A percentile compares a stretch with the other conserved stretches of the same genome.
Evolutionary conservation across 2,113 vertebrate species (phyloP).

Genomic region (Triplophysa siluroides): DNA sequence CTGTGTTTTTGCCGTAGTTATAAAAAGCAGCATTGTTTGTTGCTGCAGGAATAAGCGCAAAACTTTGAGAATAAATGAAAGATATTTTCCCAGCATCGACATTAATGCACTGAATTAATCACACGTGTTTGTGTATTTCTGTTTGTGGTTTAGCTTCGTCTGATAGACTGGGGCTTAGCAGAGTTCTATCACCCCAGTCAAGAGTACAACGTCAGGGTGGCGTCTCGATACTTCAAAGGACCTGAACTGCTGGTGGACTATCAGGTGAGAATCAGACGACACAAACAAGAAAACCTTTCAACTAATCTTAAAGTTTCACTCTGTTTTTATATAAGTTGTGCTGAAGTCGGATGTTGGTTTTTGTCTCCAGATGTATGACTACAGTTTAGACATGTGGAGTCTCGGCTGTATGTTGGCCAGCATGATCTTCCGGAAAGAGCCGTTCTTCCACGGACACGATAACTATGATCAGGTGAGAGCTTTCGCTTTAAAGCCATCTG

Average conservation of each 20-base stretch:
- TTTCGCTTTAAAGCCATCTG: neutral
- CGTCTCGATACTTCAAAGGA: constrained; percentile 71
- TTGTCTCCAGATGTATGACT: constrained; percentile 69
- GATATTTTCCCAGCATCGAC: neutral
- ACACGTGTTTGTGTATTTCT: neutral
- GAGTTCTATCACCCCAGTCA: constrained; percentile 72
- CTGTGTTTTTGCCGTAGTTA: neutral
- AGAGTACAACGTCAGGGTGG: constrained; percentile 72
- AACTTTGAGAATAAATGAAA: too few relatives aligned
- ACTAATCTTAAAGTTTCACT: too few relatives aligned
- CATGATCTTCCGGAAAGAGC: constrained; percentile 72
- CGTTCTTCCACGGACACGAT: constrained; percentile 71
- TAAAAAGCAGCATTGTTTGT: constrained; percentile 7
- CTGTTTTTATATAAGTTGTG: neutral
- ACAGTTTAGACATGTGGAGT: constrained; percentile 74
- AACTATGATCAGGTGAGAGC: constrained; percentile 68
- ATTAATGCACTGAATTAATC: too few relatives aligned
- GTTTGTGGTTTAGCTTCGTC: constrained; percentile 61
- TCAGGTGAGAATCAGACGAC: constrained; percentile 55
- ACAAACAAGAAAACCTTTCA: neutral
- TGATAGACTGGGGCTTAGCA: constrained; percentile 71
- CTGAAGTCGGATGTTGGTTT: neutral
- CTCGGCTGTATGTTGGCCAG: constrained; percentile 71
- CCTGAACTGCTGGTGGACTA: constrained; percentile 71
- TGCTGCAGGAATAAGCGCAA: neutral